These are phyloP conservation scores for Odontesthes bonariensis DNA, from an alignment of 2,113 vertebrate genomes.

Conservation along the genomic window DNA sequence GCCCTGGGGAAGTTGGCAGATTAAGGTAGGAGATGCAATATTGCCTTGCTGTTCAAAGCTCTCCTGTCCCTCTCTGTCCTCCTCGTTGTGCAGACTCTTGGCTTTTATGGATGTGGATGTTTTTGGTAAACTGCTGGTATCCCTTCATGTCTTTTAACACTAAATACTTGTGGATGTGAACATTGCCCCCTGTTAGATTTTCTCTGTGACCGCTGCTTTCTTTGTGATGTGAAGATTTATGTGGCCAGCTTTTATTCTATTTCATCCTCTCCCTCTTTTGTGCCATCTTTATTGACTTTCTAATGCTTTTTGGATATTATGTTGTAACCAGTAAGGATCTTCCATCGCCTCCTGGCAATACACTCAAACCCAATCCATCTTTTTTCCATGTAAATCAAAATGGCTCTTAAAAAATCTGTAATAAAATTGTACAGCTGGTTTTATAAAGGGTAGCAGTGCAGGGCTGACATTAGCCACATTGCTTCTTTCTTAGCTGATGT, in stretches of 20 bases:
- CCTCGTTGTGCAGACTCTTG: conserved; percentile 16
- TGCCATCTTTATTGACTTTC: background rate
- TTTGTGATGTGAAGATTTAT: conserved; percentile 45
- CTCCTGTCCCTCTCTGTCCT: conserved; percentile 52
- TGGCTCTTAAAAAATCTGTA: too few species aligned
- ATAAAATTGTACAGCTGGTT: too few species aligned
- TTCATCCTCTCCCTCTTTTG: conserved; percentile 13
- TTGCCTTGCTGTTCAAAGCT: conserved; percentile 39
- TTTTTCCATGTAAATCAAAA: background rate
- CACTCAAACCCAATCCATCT: too few species aligned
- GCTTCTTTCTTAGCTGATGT: background rate
- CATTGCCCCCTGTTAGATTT: conserved; percentile 24
- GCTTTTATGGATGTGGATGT: conserved; percentile 23
- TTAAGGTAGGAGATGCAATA: conserved; percentile 69
- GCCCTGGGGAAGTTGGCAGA: conserved; percentile 46
- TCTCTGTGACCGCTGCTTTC: conserved; percentile 30
- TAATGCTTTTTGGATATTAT: background rate
- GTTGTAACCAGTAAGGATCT: background rate
- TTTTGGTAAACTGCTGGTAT: conserved; percentile 9
- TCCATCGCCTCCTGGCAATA: too few species aligned
- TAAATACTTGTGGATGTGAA: conserved; percentile 53
- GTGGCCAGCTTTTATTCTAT: conserved; percentile 27
- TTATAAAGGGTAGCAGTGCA: too few species aligned
- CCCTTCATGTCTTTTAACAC: conserved; percentile 14
- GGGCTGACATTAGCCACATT: background rate